Evolutionary conservation across 1,140 invertebrate genomes (phyloP), one percentile per base, ranked within the genome.

Genomic region (Lordiphosa clarofinis): DNA sequence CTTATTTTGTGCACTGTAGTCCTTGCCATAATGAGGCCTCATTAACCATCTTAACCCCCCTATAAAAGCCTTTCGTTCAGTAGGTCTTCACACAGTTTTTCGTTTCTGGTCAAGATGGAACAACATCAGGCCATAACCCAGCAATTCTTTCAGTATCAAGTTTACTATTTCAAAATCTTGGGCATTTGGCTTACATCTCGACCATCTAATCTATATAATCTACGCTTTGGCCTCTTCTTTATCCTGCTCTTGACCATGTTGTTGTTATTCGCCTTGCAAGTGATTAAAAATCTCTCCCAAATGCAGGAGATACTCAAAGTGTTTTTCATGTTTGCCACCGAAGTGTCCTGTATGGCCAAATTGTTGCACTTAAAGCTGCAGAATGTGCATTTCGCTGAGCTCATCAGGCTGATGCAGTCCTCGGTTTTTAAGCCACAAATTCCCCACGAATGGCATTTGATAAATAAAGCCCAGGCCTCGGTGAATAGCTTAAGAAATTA

Each of bases 241-340:
- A 12, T 21, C 2, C 42, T 60, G 19, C 49, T 82, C 2, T 49
- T 49, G n/a, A 13, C 47, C 0, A 61, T 82, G 73, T 11, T 82
- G 37, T 12, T 82, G 8, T 59, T 86, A 6, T 84, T 84, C 3
- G 47, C 49, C 0, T 39, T 88, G 36, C 53, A 61, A 10, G 44
- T 88, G 3, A 0, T 69, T 6, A 49, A 36, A 15, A 63, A 73
- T 24, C 55, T 88, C 8, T 60, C 60, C 12, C 46, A 67, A 31
- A 9, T 88, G 13, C 47, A 50, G 7, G 66, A 81, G 28, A 61
- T 88, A 12, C 46, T 88, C 3, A 68, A 84, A 4, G 82, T 88
- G 10, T 81, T 88, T 47, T 81, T 73, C 9, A 71, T 88, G 48
- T 87, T 81, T 10, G 65, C 71, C 61, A 88, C 87, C 5, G 66